Evolutionary conservation across 2,113 vertebrate genomes (phyloP), one percentile per base, ranked within the genome.

Genomic region (Saguinus imperator): DNA sequence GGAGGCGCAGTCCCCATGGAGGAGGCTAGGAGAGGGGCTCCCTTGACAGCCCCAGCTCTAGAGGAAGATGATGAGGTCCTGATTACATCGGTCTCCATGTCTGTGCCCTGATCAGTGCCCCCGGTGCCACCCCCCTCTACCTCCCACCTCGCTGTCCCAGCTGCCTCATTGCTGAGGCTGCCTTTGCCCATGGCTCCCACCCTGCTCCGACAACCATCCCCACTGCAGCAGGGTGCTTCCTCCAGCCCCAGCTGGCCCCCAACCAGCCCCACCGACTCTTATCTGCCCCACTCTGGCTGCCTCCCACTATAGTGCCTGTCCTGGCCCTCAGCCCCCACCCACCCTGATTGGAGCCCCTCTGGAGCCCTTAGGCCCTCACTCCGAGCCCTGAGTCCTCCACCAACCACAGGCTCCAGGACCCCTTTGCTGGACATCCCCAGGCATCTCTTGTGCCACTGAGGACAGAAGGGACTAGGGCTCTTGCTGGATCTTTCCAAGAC

Each of bases 141-240:
- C 94, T 76, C 98, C 82, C 8, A 98, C 99, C 27, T 98, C 99
- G 0, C 98, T 99, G 84, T 99, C 99, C n/a, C 99, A 99, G 98
- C 99, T 99, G 0, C 27, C 99, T 99, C 99, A 0, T 98, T 99
- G 94, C 98, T 99, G 91, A 99, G 99, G 45, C 99, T 99, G 0
- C 98, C 99, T 0, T 98, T 99, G 45, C 99, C 99, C 3, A 98
- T 99, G 0, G 99, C 99, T 0, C 99, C 99, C 1, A 99, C 99
- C 89, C 98, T 99, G 88, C 99, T 99, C 29, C 99, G 99, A 3
- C 99, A 99, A 97, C 99, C 99, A 0, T 99, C 99, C 0, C 99
- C 99, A 0, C 98, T 99, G 6, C 99, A 99, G 95, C 98, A 98
- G 97, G 99, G 99, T 0, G 99, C 14, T 99, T 99, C 37, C 98